These are phyloP conservation scores for Prosapia bicincta DNA, from an alignment of 2,888 invertebrate genomes.

Conservation along the genomic window DNA sequence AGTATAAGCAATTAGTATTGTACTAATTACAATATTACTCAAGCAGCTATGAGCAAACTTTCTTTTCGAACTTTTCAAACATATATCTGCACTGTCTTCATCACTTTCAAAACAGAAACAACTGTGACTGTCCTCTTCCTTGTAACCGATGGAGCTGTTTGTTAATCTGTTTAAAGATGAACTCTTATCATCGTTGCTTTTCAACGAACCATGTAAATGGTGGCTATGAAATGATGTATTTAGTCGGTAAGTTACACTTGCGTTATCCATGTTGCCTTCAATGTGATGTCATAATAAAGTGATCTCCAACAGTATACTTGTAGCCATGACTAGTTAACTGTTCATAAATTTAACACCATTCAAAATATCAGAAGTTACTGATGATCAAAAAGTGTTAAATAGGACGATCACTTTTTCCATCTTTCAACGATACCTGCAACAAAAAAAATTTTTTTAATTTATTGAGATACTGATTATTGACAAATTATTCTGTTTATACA, in stretches of 20 bases:
- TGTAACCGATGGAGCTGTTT: slow-evolving; percentile 8
- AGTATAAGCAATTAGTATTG: slow-evolving; percentile 76
- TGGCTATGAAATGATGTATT: slow-evolving; percentile 15
- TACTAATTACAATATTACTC: slow-evolving; percentile 79
- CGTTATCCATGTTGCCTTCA: slow-evolving; percentile 9
- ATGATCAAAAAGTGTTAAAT: not conserved
- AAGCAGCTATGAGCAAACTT: slow-evolving; percentile 69
- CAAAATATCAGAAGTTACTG: too few species aligned
- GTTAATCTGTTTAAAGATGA: slow-evolving; percentile 10
- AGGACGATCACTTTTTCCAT: not conserved
- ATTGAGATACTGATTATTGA: too few species aligned
- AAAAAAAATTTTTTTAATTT: too few species aligned
- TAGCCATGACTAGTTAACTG: too few species aligned
- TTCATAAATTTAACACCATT: too few species aligned
- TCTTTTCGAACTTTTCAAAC: slow-evolving; percentile 48
- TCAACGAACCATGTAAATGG: slow-evolving; percentile 6
- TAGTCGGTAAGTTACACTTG: slow-evolving; percentile 13
- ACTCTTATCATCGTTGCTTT: slow-evolving; percentile 19
- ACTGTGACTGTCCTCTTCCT: slow-evolving; percentile 31
- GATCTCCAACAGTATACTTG: not conserved
- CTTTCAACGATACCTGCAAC: not conserved
- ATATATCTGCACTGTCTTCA: slow-evolving; percentile 53
- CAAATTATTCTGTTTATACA: too few species aligned
- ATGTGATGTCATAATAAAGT: not conserved
- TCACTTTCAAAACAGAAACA: slow-evolving; percentile 55